A percentile compares a stretch with the other conserved stretches of the same genome.
These are phyloP conservation scores for Ectemnius continuus DNA, from an alignment of 2,888 invertebrate genomes.

Conservation along the genomic window DNA sequence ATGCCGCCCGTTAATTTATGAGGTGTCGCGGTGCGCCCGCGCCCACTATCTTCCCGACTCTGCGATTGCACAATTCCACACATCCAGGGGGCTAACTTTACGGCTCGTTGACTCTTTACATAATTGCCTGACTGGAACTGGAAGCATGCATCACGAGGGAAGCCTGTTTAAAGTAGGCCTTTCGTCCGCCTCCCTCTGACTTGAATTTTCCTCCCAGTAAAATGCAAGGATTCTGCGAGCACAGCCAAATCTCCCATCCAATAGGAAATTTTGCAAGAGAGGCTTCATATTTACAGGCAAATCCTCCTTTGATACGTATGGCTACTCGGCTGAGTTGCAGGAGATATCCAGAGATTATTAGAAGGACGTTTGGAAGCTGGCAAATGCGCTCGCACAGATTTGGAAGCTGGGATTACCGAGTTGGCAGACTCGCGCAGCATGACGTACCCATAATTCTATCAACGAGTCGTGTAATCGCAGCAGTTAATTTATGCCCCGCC, in stretches of 20 bases:
- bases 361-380: neutral
- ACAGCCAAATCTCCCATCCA: too few species aligned
- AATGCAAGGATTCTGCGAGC: too few species aligned
- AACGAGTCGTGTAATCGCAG: slow-evolving; percentile 7
- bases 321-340: too few species aligned
- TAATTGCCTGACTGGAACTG: neutral
- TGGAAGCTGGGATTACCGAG: neutral
- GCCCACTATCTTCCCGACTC: slow-evolving; percentile 13
- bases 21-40: neutral
- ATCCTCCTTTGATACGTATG: too few species aligned
- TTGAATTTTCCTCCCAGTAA: too few species aligned
- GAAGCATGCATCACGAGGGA: too few species aligned
- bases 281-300: too few species aligned
- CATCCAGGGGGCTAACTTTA: slow-evolving; percentile 2
- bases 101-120: neutral
- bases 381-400: neutral
- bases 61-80: slow-evolving; percentile 1
- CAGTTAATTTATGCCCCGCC: slow-evolving; percentile 46
- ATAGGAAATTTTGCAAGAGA: too few species aligned
- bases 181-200: too few species aligned
- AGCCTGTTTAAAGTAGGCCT: too few species aligned
- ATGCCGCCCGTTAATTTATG: slow-evolving; percentile 27
- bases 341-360: too few species aligned
- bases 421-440: neutral
- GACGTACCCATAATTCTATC: slow-evolving; percentile 27